Base-by-base conservation (phyloP, 2,888 invertebrate genomes). In the Xylocampa areola region DNA sequence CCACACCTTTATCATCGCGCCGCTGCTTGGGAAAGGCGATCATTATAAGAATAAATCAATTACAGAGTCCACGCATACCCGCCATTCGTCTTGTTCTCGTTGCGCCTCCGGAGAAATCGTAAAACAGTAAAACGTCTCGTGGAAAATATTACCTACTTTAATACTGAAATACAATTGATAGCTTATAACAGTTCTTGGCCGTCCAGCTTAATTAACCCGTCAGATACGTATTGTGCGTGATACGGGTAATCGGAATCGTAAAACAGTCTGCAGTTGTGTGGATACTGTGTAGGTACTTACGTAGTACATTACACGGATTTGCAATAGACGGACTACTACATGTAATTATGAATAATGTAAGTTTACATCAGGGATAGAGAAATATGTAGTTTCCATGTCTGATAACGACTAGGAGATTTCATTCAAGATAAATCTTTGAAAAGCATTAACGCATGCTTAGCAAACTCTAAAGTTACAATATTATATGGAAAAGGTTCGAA, bases 11-110 rank as follows among this genome's bases (percentile, higher is more conserved):
- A 91, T 89, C 90, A 87, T 83, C 81, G 76, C 79, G 81, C 85
- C 86, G 88, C 86, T 72, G 76, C 87, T 87, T 88, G 91, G 85
- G 87, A 91, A 92, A 90, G 86, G 84, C 80, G 86, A 89, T 92
- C 90, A 90, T 92, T 92, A 89, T 81, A 89, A 84, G 85, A 89
- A 88, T 90, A 91, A 91, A 91, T 89, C 89, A 90, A 90, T 87
- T 87, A 87, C 81, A 69, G 76, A 81, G 74, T 80, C 79, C 74
- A 64, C 68, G 73, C 80, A 73, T 68, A 71, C 70, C 59, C 63
- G 78, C 79, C 74, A 79, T 79, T 81, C 78, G 76, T 75, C 76
- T 79, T 77, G 73, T 68, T 71, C 70, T 73, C 68, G 73, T 74
- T 74, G 77, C 58, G 72, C 74, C 72, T 68, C 65, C 62, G 60